These are phyloP conservation scores for Phalacrocorax brasilianus DNA, from an alignment of 2,113 vertebrate genomes.

Conservation along the genomic window DNA sequence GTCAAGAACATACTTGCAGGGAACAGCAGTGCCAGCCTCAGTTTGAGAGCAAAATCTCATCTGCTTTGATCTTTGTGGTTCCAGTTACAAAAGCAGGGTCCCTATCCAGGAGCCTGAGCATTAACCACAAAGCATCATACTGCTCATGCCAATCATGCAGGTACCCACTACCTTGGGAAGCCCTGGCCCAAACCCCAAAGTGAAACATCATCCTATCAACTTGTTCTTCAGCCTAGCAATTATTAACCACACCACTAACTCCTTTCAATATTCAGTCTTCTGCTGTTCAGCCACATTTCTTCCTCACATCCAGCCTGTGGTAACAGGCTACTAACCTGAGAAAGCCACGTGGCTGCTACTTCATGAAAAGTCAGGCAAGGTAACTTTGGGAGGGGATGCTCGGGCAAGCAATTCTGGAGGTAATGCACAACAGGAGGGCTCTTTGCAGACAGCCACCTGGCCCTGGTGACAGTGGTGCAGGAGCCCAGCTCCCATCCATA, in stretches of 20 bases:
- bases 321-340: background rate
- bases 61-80: background rate
- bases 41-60: background rate
- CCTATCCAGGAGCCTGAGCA: background rate
- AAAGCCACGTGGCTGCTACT: fast-evolving
- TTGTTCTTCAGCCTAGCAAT: background rate
- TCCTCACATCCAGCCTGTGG: background rate
- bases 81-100: background rate
- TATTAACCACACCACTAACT: background rate
- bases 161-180: background rate
- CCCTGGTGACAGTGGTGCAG: background rate
- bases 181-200: background rate
- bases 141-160: background rate
- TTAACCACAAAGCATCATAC: background rate
- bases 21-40: background rate
- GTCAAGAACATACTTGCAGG: background rate
- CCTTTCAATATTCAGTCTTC: background rate
- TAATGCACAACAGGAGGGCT: background rate
- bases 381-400: background rate
- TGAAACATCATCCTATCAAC: background rate
- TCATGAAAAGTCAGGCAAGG: background rate
- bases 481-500: background rate
- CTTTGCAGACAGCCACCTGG: background rate
- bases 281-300: background rate
- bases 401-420: background rate